Evolutionary conservation across 2,797 vertebrate genomes (phyloP).

Genomic region (Sebastes hopkinsi): DNA sequence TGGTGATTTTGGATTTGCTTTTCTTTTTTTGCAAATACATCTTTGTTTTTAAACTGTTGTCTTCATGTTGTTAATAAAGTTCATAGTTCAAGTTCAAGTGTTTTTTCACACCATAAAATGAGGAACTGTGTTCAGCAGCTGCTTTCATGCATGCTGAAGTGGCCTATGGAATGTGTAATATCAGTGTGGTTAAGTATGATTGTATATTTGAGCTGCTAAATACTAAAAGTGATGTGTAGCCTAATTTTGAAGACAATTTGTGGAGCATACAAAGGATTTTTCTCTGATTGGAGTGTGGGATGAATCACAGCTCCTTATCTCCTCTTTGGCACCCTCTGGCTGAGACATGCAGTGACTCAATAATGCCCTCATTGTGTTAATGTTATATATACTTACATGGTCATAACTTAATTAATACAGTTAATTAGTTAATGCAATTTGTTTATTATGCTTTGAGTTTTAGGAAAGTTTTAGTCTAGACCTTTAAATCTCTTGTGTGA

Average conservation of each 20-base stretch:
- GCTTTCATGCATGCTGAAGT: not conserved
- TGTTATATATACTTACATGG: not conserved
- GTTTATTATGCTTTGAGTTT: not conserved
- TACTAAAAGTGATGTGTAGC: not conserved
- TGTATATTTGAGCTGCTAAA: not conserved
- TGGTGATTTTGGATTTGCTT: not conserved
- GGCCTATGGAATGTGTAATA: too few species aligned
- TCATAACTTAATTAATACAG: not conserved
- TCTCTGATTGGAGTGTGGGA: not conserved
- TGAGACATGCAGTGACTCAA: constrained; percentile 1
- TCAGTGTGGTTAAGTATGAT: too few species aligned
- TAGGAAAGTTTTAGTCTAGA: not conserved
- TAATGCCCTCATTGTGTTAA: not conserved
- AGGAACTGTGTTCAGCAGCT: not conserved
- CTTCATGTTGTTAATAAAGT: not conserved
- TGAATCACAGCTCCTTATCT: not conserved
- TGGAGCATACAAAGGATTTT: not conserved
- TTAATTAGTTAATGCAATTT: not conserved
- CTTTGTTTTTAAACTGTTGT: not conserved
- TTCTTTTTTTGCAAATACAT: not conserved
- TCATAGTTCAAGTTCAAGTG: not conserved
- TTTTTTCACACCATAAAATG: not conserved
- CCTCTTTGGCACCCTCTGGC: constrained; percentile 30
- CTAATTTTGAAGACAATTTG: not conserved
- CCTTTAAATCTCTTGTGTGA: not conserved